A percentile compares a stretch with the other conserved stretches of the same genome.
Evolutionary conservation across 2,113 vertebrate genomes (phyloP).

Genomic region (Sylvia atricapilla): DNA sequence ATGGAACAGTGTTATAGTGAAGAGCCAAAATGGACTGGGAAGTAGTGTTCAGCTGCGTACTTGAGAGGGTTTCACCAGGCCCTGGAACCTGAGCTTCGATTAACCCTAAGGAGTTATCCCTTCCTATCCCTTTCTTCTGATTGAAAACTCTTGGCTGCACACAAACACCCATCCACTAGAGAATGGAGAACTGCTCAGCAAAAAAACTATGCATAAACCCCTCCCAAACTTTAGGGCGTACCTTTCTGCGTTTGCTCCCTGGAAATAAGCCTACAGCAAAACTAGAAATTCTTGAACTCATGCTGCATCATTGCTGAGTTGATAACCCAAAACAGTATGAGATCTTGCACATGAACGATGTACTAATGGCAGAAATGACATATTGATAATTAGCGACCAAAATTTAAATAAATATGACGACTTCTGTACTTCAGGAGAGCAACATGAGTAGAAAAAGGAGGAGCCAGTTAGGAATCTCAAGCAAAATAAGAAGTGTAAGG

Average conservation of each 20-base stretch:
- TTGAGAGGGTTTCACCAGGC: neutral
- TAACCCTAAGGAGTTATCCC: neutral
- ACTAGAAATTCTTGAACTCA: neutral
- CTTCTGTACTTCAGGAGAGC: neutral
- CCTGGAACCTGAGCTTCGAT: neutral
- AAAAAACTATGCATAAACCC: neutral
- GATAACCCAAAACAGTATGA: neutral
- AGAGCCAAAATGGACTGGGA: neutral
- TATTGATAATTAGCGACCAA: neutral
- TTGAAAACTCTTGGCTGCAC: neutral
- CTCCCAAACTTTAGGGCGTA: neutral
- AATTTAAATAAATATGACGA: neutral
- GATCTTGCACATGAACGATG: neutral
- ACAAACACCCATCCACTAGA: neutral
- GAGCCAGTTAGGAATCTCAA: neutral
- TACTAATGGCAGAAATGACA: neutral
- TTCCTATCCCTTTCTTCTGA: neutral
- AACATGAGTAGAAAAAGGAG: neutral
- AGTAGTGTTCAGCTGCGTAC: fast-evolving
- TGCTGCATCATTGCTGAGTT: neutral
- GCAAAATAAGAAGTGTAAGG: neutral
- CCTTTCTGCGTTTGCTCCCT: neutral
- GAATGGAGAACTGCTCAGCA: neutral
- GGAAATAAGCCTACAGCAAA: neutral
- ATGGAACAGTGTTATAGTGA: neutral